These are phyloP conservation scores for Pipistrellus nathusii DNA, from an alignment of 2,797 vertebrate genomes.

Conservation along the genomic window DNA sequence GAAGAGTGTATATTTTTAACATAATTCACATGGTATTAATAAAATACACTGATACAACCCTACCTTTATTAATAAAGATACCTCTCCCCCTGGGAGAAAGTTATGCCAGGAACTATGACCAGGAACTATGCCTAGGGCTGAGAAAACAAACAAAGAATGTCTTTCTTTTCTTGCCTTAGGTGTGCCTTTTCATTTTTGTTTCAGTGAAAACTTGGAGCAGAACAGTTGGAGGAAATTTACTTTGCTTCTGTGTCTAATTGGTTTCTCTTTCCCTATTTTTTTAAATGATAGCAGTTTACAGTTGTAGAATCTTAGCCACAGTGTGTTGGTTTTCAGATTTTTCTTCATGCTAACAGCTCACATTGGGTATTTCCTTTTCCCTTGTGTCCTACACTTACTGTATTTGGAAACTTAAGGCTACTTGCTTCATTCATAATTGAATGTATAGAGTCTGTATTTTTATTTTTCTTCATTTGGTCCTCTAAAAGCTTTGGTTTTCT, in stretches of 20 bases:
- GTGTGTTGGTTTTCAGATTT: neutral
- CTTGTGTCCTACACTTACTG: neutral
- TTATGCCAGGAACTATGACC: neutral
- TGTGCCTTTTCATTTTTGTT: slow-evolving; percentile 33
- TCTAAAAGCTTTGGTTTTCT: slow-evolving; percentile 29
- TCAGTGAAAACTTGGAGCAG: slow-evolving; percentile 53
- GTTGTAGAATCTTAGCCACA: neutral
- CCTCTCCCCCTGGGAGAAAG: neutral
- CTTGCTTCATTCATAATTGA: slow-evolving; percentile 12
- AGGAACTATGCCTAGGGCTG: neutral
- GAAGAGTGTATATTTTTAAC: neutral
- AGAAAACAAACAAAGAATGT: neutral
- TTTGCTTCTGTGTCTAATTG: slow-evolving; percentile 52
- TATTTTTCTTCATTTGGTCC: neutral
- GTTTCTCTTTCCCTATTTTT: slow-evolving; percentile 28
- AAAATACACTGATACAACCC: neutral
- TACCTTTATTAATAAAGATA: neutral
- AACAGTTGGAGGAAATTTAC: slow-evolving; percentile 33
- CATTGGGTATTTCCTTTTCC: neutral
- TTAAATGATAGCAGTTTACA: slow-evolving; percentile 48
- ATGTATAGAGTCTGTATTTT: neutral
- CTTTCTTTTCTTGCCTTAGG: slow-evolving; percentile 23
- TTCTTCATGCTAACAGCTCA: slow-evolving; percentile 7
- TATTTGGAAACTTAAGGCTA: neutral
- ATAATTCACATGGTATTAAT: neutral